phyloP scores from a whole-genome alignment of 2,113 vertebrate genomes.

The Cygnus atratus region DNA sequence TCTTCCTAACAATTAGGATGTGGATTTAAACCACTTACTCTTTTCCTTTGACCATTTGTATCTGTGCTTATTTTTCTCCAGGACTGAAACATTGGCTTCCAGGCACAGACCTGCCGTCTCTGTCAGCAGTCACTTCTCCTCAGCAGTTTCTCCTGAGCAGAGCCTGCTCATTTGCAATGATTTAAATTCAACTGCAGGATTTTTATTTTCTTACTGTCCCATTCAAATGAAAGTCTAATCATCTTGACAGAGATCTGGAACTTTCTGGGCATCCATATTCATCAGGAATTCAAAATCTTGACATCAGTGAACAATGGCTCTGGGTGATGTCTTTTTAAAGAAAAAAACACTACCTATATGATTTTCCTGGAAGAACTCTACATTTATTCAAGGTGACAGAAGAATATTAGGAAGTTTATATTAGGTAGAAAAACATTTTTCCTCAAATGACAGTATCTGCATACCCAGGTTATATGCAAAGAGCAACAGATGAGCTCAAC shows the following conservation, averaged over 20 bases:
- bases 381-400: background rate
- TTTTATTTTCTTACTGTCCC: constrained; percentile 45
- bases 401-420: constrained; percentile 3
- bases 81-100: constrained; percentile 1
- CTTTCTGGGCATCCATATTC: constrained; percentile 48
- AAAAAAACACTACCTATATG: background rate
- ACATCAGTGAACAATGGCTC: constrained; percentile 17
- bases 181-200: constrained; percentile 53
- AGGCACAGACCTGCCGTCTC: constrained; percentile 36
- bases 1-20: background rate
- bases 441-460: background rate
- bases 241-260: constrained; percentile 61
- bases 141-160: background rate
- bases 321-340: constrained; percentile 40
- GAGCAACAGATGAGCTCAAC: background rate
- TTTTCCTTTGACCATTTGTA: constrained; percentile 13
- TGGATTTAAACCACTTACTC: constrained; percentile 21
- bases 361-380: background rate
- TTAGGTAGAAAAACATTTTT: background rate
- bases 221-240: constrained; percentile 43
- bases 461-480: background rate
- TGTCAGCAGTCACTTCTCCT: constrained; percentile 57
- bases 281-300: constrained; percentile 44
- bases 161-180: constrained; percentile 41
- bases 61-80: constrained; percentile 14